A percentile compares a stretch with the other conserved stretches of the same genome.
Conservation (phyloP, 1,140 invertebrate genomes). For the Scaptomyza graminum region DNA sequence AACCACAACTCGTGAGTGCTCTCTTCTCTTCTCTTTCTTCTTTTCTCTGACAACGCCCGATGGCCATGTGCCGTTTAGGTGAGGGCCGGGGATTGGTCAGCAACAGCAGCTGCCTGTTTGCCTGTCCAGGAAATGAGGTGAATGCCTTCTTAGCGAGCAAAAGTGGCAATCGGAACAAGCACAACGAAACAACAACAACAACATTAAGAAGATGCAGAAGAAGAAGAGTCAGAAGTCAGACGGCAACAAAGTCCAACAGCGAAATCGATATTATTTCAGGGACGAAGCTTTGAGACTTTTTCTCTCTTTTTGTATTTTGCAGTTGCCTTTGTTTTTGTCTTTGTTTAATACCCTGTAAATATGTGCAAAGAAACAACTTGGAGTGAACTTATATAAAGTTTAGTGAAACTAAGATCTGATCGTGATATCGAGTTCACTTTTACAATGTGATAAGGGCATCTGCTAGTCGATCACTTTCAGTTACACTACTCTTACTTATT, state of each 20-base stretch:
- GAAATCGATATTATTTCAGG: constrained; percentile 74
- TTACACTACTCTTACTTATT: background rate
- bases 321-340: background rate
- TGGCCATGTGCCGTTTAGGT: constrained; percentile 6
- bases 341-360: constrained; percentile 2
- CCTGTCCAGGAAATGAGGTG: constrained; percentile 68
- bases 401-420: too few species aligned
- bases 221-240: constrained; percentile 8
- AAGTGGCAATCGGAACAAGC: constrained; percentile 53
- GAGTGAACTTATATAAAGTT: too few species aligned
- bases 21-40: background rate
- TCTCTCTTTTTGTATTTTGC: background rate
- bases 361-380: background rate
- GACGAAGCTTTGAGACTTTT: constrained; percentile 46
- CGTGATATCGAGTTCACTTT: too few species aligned
- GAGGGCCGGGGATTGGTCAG: constrained; percentile 15
- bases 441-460: background rate
- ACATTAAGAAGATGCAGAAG: constrained; percentile 13
- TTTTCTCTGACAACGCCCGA: constrained; percentile 8
- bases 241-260: constrained; percentile 46
- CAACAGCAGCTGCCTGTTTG: constrained; percentile 27
- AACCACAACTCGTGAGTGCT: constrained; percentile 1
- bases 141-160: constrained; percentile 66
- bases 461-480: background rate
- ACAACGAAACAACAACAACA: constrained; percentile 18